Percentiles rank a stretch among this genome's conserved stretches.
Evolutionary conservation across 2,888 invertebrate genomes (phyloP).

Genomic region (Troglohyphantes excavatus): DNA sequence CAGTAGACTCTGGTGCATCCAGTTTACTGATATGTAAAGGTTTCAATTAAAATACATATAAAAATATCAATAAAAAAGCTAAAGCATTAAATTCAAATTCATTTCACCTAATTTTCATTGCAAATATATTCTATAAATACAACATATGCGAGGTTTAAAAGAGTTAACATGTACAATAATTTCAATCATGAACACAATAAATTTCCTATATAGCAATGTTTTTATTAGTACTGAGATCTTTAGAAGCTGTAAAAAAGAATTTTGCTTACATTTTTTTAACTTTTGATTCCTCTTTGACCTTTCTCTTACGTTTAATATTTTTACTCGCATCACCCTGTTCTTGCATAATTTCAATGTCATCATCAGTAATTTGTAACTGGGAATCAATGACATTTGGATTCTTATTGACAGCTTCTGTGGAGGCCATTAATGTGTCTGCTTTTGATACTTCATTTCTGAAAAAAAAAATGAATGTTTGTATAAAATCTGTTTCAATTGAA

Average conservation of each 20-base stretch:
- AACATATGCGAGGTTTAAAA: too few species aligned
- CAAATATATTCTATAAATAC: too few species aligned
- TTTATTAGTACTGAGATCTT: too few species aligned
- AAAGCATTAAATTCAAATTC: too few species aligned
- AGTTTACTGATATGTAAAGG: conserved; percentile 9
- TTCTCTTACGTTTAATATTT: conserved; percentile 20
- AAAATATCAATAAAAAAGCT: too few species aligned
- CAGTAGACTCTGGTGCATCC: not conserved
- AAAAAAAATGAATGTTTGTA: not conserved
- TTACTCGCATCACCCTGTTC: not conserved
- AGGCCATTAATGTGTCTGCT: conserved; percentile 51
- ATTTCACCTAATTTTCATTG: too few species aligned
- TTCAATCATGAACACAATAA: too few species aligned
- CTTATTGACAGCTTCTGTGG: conserved; percentile 37
- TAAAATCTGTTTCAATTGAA: too few species aligned
- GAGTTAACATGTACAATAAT: too few species aligned
- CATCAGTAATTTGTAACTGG: not conserved
- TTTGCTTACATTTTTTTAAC: conserved; percentile 31
- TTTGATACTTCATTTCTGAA: conserved; percentile 59
- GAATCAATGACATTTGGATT: not conserved
- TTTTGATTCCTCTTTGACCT: not conserved
- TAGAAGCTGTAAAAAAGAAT: too few species aligned
- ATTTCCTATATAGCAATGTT: too few species aligned
- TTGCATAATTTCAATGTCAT: not conserved
- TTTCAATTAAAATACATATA: too few species aligned